Evolutionary conservation across 2,888 invertebrate genomes (phyloP), one percentile per base, ranked within the genome.

Genomic region (Drosophila flavopinicola): DNA sequence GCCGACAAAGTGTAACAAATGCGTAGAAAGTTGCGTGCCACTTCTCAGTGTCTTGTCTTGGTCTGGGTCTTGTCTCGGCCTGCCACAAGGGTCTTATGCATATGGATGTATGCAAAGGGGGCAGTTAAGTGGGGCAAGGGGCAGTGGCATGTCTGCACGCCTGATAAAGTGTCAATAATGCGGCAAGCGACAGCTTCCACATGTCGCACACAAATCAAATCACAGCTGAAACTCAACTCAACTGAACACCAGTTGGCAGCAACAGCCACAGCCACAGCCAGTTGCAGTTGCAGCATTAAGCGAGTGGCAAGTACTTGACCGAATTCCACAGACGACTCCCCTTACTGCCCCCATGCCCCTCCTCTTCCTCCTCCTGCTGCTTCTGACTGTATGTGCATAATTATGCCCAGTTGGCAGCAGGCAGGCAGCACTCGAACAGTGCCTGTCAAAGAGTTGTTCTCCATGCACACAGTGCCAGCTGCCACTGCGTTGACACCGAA

Each of bases 121-220:
- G 61, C 51, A 51, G 33, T n/a, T n/a, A n/a, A n/a, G n/a, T n/a
- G 6, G 4, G 25, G 1, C 1, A 6, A 13, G 24, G 6, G 24
- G 11, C 1, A 1, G 3, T 15, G 17, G 33, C 41, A 13, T 56
- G 48, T 49, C 54, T 67, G 59, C 56, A 52, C 20, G 56, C 51
- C 70, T 66, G 84, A 82, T 78, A 83, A 71, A 78, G 83, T 87
- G 88, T 87, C 88, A 88, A 83, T 85, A 85, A 71, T 80, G 73
- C 61, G 78, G 53, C 66, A 64, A 27, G 58, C 65, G 75, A 85
- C 88, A 85, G 86, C 86, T 78, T 75, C 78, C 78, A 87, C 80
- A 83, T 83, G 86, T 80, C 80, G 78, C 78, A 72, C 83, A 77
- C 83, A 78, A 75, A 70, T 71, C 78, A 76, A 73, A 77, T 63